Conservation (phyloP, 2,113 vertebrate species). For the Anhinga rufa region DNA sequence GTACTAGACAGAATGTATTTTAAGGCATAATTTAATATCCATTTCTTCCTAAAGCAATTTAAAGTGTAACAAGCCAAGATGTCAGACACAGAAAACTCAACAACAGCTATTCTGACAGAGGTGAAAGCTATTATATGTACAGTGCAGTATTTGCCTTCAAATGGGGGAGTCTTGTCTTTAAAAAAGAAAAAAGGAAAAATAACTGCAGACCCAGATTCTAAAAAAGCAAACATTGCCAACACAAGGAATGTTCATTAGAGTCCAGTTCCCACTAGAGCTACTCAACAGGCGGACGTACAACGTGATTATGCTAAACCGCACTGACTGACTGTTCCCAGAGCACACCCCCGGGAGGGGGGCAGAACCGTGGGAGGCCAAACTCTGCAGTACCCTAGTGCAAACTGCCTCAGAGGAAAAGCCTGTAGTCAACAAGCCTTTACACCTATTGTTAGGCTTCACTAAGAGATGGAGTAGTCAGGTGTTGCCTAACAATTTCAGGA, state of each 20-base stretch:
- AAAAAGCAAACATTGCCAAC: slow-evolving; percentile 62
- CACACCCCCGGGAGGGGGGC: neutral
- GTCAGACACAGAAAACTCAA: slow-evolving; percentile 52
- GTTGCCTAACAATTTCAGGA: slow-evolving; percentile 58
- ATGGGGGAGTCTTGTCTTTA: slow-evolving; percentile 2
- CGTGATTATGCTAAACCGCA: neutral
- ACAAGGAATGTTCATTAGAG: slow-evolving; percentile 77
- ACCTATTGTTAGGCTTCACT: slow-evolving; percentile 44
- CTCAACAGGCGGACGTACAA: slow-evolving; percentile 36
- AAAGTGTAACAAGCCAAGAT: slow-evolving; percentile 60
- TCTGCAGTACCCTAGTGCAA: slow-evolving; percentile 16
- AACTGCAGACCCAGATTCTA: slow-evolving; percentile 50
- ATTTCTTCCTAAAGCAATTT: slow-evolving; percentile 65
- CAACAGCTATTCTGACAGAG: slow-evolving; percentile 32
- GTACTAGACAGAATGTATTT: slow-evolving; percentile 55
- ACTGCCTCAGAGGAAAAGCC: slow-evolving; percentile 63
- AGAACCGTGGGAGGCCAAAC: neutral
- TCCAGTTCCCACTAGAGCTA: slow-evolving; percentile 49
- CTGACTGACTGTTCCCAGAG: slow-evolving; percentile 21
- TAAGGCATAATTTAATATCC: slow-evolving; percentile 67
- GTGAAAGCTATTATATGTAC: slow-evolving; percentile 46
- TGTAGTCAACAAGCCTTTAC: slow-evolving; percentile 56
- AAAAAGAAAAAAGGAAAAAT: neutral
- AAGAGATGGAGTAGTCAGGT: slow-evolving; percentile 25
- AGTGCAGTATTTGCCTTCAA: slow-evolving; percentile 60